These are phyloP conservation scores for Sitophilus oryzae DNA, from an alignment of 1,140 invertebrate genomes.

Conservation along the genomic window DNA sequence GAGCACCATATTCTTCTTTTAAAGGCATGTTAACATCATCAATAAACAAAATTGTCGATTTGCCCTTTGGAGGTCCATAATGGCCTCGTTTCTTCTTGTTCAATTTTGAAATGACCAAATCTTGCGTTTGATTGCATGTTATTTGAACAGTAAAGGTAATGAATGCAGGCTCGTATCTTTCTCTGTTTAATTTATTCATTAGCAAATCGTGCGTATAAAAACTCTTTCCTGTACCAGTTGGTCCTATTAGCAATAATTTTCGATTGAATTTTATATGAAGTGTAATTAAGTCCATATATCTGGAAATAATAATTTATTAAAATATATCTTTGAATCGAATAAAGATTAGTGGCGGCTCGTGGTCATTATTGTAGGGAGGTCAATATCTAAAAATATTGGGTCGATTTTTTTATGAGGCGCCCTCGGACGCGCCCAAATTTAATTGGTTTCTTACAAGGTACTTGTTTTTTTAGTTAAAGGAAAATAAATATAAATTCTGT, in stretches of 20 bases:
- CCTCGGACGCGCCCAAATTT: no score
- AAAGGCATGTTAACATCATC: slow-evolving; percentile 92
- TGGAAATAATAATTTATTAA: slow-evolving; percentile 9
- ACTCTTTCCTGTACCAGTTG: slow-evolving; percentile 90
- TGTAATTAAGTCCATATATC: slow-evolving; percentile 55
- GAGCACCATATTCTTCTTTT: slow-evolving; percentile 80
- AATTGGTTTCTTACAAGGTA: no score
- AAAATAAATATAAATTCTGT: no score
- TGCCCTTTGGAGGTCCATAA: slow-evolving; percentile 74
- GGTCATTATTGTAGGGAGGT: no score
- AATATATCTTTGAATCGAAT: no score
- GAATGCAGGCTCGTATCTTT: slow-evolving; percentile 70
- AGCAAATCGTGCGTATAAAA: slow-evolving; percentile 83
- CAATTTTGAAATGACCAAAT: slow-evolving; percentile 79
- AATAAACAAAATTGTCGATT: slow-evolving; percentile 76
- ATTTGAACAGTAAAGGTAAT: slow-evolving; percentile 88
- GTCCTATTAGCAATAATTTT: slow-evolving; percentile 76
- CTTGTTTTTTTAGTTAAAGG: no score
- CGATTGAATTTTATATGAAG: slow-evolving; percentile 61
- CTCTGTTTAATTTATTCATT: slow-evolving; percentile 68
- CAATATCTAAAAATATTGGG: no score
- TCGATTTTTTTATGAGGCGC: no score
- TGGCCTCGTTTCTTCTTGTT: slow-evolving; percentile 72
- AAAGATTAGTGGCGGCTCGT: no score
- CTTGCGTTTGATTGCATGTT: slow-evolving; percentile 79